phyloP scores from a whole-genome alignment of 2,797 vertebrate genomes.

The Sarcoramphus papa region DNA sequence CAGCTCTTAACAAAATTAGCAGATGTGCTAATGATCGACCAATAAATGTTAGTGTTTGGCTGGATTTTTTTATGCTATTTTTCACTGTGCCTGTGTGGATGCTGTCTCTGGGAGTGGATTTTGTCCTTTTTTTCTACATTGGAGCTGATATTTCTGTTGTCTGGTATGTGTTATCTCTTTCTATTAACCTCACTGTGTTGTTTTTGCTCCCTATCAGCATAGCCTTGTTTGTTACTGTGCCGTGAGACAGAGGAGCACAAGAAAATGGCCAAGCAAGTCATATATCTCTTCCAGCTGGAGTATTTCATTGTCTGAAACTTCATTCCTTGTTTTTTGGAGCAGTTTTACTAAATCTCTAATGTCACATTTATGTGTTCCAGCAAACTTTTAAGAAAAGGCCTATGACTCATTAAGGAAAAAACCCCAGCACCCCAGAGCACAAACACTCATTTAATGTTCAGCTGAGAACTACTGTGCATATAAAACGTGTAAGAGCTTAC shows the following conservation, averaged over 20 bases:
- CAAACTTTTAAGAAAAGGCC: not conserved
- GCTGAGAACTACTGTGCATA: not conserved
- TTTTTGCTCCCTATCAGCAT: not conserved
- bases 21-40: not conserved
- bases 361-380: constrained; percentile 12
- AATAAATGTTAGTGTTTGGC: not conserved
- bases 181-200: not conserved
- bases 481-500: not conserved
- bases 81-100: not conserved
- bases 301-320: not conserved
- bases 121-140: not conserved
- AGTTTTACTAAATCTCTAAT: not conserved
- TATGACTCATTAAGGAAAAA: constrained; percentile 13
- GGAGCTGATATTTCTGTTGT: not conserved
- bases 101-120: not conserved
- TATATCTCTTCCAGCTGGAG: constrained; percentile 29
- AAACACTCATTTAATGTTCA: not conserved
- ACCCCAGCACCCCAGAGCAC: not conserved
- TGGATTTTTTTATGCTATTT: not conserved
- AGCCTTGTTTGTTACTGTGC: not conserved
- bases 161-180: not conserved
- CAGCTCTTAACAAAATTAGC: not conserved
- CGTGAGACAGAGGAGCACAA: not conserved
- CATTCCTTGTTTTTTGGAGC: not conserved
- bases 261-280: not conserved